Conservation (phyloP, 2,113 vertebrate genomes). For the Cynocephalus volans region DNA sequence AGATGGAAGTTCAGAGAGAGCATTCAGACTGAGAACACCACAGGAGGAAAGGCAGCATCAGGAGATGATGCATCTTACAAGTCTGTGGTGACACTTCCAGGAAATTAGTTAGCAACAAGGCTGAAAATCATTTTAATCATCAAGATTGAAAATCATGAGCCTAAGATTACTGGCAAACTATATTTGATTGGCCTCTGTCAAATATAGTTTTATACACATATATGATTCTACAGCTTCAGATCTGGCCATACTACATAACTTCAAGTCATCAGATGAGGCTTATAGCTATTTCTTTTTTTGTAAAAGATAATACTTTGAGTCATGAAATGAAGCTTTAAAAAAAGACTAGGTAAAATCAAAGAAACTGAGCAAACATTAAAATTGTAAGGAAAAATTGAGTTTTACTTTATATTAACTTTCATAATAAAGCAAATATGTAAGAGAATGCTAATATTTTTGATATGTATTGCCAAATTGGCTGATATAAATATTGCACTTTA, state of each 20-base stretch:
- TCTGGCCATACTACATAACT: not conserved
- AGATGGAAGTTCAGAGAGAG: not conserved
- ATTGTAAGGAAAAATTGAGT: not conserved
- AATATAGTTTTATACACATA: not conserved
- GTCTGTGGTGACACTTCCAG: not conserved
- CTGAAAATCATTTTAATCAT: too few relatives aligned
- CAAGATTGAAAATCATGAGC: constrained; percentile 17
- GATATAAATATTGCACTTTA: not conserved
- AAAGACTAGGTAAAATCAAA: constrained; percentile 39
- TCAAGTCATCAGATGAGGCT: not conserved
- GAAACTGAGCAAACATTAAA: not conserved
- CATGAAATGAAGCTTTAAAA: not conserved
- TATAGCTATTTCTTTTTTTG: not conserved
- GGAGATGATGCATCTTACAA: not conserved
- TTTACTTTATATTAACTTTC: not conserved
- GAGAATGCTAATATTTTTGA: not conserved
- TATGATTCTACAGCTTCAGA: not conserved
- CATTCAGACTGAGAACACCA: not conserved
- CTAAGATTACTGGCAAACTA: not conserved
- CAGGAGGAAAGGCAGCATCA: not conserved
- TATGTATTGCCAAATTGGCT: not conserved
- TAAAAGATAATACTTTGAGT: not conserved
- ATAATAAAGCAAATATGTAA: not conserved
- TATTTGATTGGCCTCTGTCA: not conserved
- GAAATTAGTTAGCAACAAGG: constrained; percentile 32